These are phyloP conservation scores for Trachymyrmex septentrionalis DNA, from an alignment of 1,140 invertebrate species.

Conservation along the genomic window DNA sequence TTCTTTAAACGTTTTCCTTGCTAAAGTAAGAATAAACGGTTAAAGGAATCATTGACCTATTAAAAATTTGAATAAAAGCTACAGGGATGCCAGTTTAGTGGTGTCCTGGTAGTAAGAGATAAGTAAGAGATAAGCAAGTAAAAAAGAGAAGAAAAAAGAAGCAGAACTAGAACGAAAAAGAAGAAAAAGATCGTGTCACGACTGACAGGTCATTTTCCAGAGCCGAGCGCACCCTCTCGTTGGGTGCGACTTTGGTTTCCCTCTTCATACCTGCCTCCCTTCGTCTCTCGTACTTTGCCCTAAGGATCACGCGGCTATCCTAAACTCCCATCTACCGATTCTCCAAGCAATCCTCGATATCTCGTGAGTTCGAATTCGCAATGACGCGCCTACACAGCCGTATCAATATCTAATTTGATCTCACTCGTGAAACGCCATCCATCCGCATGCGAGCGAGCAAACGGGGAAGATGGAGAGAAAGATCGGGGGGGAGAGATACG, in stretches of 20 bases:
- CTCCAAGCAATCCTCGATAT: slow-evolving; percentile 79
- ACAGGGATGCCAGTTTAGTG: slow-evolving; percentile 54
- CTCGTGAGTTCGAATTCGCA: slow-evolving; percentile 77
- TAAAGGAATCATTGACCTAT: slow-evolving; percentile 30
- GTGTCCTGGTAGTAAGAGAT: slow-evolving; percentile 41
- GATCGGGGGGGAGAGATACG: not conserved
- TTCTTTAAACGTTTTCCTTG: not conserved
- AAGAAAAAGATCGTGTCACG: slow-evolving; percentile 80
- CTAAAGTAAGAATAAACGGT: not conserved
- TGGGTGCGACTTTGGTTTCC: slow-evolving; percentile 70
- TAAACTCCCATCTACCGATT: slow-evolving; percentile 68
- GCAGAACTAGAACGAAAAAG: slow-evolving; percentile 70
- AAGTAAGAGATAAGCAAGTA: slow-evolving; percentile 47
- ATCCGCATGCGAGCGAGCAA: not conserved
- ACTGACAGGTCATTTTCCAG: slow-evolving; percentile 86
- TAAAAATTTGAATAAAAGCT: slow-evolving; percentile 75
- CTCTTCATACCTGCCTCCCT: slow-evolving; percentile 74
- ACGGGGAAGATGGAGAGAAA: not conserved
- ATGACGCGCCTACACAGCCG: slow-evolving; percentile 77
- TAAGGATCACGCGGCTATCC: slow-evolving; percentile 71
- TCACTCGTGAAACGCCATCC: slow-evolving; percentile 10
- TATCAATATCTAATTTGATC: slow-evolving; percentile 81
- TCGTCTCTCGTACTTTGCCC: slow-evolving; percentile 70
- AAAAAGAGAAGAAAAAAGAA: slow-evolving; percentile 52
- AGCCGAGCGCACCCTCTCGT: slow-evolving; percentile 82